Percentiles rank a stretch among this genome's conserved stretches.
Evolutionary conservation across 2,888 invertebrate species (phyloP).

Genomic region (Eucriotettix oculatus): DNA sequence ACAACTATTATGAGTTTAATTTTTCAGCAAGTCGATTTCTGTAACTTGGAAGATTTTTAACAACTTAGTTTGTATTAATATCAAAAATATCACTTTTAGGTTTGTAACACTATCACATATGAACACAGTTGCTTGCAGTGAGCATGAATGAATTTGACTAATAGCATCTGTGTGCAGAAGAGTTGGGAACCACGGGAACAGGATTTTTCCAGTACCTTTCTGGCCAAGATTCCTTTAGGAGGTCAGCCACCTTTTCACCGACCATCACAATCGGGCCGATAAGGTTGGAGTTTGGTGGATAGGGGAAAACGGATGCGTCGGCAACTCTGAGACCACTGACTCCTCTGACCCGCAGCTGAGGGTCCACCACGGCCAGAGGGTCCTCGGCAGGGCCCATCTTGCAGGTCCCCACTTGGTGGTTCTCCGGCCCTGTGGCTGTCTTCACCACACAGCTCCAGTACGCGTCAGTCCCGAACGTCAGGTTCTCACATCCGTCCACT

Average conservation of each 20-base stretch:
- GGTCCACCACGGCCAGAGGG: slow-evolving; percentile 24
- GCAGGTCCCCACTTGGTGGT: slow-evolving; percentile 19
- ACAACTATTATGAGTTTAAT: too few relatives aligned
- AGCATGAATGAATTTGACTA: too few relatives aligned
- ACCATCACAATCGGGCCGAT: slow-evolving; percentile 54
- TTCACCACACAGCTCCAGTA: slow-evolving; percentile 18
- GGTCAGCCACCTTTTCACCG: slow-evolving; percentile 45
- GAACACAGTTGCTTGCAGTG: too few relatives aligned
- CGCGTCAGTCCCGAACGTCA: slow-evolving; percentile 13
- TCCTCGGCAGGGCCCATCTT: slow-evolving; percentile 23
- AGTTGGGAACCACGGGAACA: too few relatives aligned
- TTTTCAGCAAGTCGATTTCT: too few relatives aligned
- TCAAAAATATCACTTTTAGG: too few relatives aligned
- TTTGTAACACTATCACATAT: too few relatives aligned
- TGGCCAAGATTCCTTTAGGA: slow-evolving; percentile 34
- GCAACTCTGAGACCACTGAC: slow-evolving; percentile 46
- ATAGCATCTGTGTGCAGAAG: too few relatives aligned
- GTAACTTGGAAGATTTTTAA: too few relatives aligned
- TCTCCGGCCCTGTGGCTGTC: slow-evolving; percentile 16
- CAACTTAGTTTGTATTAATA: too few relatives aligned
- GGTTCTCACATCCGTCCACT: slow-evolving; percentile 13
- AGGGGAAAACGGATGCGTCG: slow-evolving; percentile 52
- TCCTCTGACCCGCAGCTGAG: slow-evolving; percentile 35
- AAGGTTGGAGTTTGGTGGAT: slow-evolving; percentile 44
- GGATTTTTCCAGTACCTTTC: too few relatives aligned